phyloP scores from a whole-genome alignment of 2,113 vertebrate species.

The Scalopus aquaticus region DNA sequence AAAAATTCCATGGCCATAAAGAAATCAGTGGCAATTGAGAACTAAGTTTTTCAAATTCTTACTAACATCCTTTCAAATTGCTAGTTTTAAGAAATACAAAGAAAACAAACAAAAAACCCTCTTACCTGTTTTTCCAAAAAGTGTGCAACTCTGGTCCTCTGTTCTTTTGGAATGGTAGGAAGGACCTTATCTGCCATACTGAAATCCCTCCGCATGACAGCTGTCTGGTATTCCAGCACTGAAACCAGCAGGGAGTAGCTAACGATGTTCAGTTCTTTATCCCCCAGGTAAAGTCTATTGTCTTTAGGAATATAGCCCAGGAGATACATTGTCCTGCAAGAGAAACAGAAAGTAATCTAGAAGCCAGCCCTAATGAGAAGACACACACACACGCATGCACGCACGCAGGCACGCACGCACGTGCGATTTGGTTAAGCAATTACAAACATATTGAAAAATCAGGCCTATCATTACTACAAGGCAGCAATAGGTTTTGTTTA shows the following conservation, averaged over 20 bases:
- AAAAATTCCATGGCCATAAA: not conserved
- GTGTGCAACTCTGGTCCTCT: conserved; percentile 97
- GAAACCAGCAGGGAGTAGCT: conserved; percentile 98
- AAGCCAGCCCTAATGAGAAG: conserved; percentile 7
- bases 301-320: conserved; percentile 99
- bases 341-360: conserved; percentile 26
- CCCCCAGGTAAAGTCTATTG: conserved; percentile 97
- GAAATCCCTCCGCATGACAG: conserved; percentile 98
- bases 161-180: conserved; percentile 98
- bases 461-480: not conserved
- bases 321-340: conserved; percentile 96
- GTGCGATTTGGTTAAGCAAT: not conserved
- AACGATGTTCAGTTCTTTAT: conserved; percentile 99
- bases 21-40: not conserved
- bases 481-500: not conserved
- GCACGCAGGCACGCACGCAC: not conserved
- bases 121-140: conserved; percentile 98
- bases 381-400: not conserved
- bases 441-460: not conserved
- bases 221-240: conserved; percentile 98
- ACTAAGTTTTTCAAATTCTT: not conserved
- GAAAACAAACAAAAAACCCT: not conserved
- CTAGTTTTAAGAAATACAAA: not conserved
- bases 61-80: conserved; percentile 21
- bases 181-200: conserved; percentile 98